Base-by-base conservation (phyloP, 2,113 vertebrate species). In the Lepus timidus region DNA sequence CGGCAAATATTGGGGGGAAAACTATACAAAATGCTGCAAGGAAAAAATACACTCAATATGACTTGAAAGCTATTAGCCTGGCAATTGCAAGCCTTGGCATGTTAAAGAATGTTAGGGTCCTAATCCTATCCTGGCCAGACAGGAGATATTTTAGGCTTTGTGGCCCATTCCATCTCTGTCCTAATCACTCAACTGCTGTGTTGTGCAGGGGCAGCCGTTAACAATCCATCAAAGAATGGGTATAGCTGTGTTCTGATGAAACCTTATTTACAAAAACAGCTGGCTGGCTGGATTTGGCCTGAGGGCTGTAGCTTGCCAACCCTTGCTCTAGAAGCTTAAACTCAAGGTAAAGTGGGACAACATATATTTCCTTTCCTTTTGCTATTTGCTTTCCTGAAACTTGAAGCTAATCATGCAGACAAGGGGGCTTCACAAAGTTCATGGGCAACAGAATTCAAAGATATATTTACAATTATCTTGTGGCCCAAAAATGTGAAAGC, bases 211-310 rank as follows among this genome's bases (percentile, higher is more conserved):
- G 61, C 39, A 89, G 55, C 17, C 22, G n/a, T 64, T 78, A 85
- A 94, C 20, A 93, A 92, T 81, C 36, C 22, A 83, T 88, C 91
- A 90, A 68, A 79, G 58, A 94, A 94, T 33, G 65, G 81, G 62
- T 13, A 93, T 25, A 8, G 49, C 74, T 65, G 39, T 80, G 55
- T 84, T 92, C 70, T 64, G 80, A 74, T 88, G 86, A 93, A 93
- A 90, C 64, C 90, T 95, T 90, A 96, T 85, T 94, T 85, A 89
- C 31, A 44, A 70, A 88, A 96, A 71, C 27, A 76, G 44, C n/a
- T 73, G 51, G 49, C 76, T 81, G 76, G 49, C 19, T 89, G 52
- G 62, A 82, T 94, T 76, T 91, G 78, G 67, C 78, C 82, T 58
- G 67, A 87, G 36, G 31, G 27, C 25, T 19, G 6, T 17, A 84